Evolutionary conservation across 2,888 invertebrate species (phyloP).

Genomic region (Drosophila prolongata): DNA sequence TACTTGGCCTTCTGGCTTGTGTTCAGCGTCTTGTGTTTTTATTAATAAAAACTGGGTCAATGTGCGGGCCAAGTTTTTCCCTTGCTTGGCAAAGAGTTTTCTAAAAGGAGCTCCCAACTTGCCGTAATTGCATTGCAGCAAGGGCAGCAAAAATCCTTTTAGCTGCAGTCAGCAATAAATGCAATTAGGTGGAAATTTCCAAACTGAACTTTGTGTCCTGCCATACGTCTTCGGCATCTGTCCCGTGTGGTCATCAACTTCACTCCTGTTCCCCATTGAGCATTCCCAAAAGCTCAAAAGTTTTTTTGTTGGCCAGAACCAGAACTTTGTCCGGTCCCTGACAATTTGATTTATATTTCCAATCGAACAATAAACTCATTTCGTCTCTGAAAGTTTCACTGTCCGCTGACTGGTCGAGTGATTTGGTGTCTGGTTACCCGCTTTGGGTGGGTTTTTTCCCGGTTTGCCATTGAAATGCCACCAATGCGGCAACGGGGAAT

Average conservation of each 20-base stretch:
- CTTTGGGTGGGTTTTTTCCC: constrained; percentile 7
- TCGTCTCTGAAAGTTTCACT: constrained; percentile 29
- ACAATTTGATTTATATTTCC: constrained; percentile 73
- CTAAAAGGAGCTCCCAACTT: constrained; percentile 20
- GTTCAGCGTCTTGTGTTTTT: neutral
- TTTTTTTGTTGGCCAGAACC: constrained; percentile 33
- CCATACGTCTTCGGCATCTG: constrained; percentile 24
- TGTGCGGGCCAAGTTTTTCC: constrained; percentile 25
- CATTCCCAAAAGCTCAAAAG: constrained; percentile 24
- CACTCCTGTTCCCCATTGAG: constrained; percentile 11
- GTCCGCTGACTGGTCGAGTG: constrained; percentile 39
- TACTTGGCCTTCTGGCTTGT: constrained; percentile 22
- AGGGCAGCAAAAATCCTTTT: constrained; percentile 33
- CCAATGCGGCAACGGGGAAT: constrained; percentile 39
- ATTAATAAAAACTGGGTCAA: constrained; percentile 35
- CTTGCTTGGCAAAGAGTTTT: constrained; percentile 8
- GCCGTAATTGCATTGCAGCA: constrained; percentile 36
- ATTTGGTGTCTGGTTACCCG: constrained; percentile 53
- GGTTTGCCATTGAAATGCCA: constrained; percentile 21
- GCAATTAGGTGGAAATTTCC: constrained; percentile 54
- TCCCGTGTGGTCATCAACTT: constrained; percentile 42
- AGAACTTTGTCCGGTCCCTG: constrained; percentile 47
- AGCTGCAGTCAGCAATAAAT: constrained; percentile 51
- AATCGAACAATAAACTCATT: constrained; percentile 67
- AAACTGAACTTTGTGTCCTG: constrained; percentile 10